Evolutionary conservation across 2,888 invertebrate genomes (phyloP), one percentile per base, ranked within the genome.

Genomic region (Odontocolon sp.): DNA sequence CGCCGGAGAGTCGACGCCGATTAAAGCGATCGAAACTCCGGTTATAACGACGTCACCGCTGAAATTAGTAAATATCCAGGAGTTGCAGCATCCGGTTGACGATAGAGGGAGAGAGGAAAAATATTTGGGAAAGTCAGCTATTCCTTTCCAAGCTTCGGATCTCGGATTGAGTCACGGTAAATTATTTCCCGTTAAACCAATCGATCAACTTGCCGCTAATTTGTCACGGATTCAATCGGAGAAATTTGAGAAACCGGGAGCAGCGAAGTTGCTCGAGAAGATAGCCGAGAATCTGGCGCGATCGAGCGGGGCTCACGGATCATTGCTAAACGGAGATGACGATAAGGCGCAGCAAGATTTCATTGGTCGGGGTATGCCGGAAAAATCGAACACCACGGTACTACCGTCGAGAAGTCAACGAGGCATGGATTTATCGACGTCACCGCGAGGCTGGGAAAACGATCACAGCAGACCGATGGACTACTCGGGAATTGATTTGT

Each of bases 281-380:
- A 90, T 90, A 26, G 90, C 90, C 0, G 89, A 90, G 61, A 89
- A 88, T 64, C 71, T 90, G 31, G 90, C 90, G 0, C 88, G 89
- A 31, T 80, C 87, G 0, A 86, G 87, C 14, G 84, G 86, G 38
- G 81, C 78, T 36, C 78, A 76, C 2, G 72, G 74, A 4, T 31
- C 80, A 3, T n/a, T 76, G 36, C 5, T 57, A 9, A 87, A 83
- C 42, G 86, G 83, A 3, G 87, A 87, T 1, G 86, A 87, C 2
- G 82, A 84, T 5, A 82, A 86, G 54, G 57, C 81, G 6, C 84
- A 79, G 9, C 81, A 81, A 18, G 84, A 84, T 61, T 84, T 83
- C 33, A 78, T 79, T 33, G 50, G 83, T 6, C 82, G 86, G 40
- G 78, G 61, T 61, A 77, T 70, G 26, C 56, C 75, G 0, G 85